Evolutionary conservation across 2,888 invertebrate species (phyloP), one percentile per base, ranked within the genome.

Genomic region (Coenonympha glycerion): DNA sequence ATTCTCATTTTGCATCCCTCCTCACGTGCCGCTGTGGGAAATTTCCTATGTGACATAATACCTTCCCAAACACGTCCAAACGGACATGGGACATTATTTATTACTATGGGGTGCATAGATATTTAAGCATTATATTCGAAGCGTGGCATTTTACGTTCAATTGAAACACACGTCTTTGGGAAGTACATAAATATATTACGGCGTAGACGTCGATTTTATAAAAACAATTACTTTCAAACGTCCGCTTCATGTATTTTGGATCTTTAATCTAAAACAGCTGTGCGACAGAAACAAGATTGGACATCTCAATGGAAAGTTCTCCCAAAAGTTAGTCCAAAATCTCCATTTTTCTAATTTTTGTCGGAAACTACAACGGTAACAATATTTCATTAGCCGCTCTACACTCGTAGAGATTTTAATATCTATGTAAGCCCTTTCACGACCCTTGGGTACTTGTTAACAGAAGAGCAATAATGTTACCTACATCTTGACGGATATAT

Each of bases 21-120:
- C 33, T 33, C n/a, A 30, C 46, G 33, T 16, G 31, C 26, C 21
- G 40, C 18, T 11, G 44, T 49, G 34, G 22, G 42, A 36, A 50
- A 45, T 50, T 45, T 26, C 24, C 46, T 24, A 24, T 21, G 11
- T 22, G 45, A 34, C 45, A 45, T 45, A 34, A 45, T 28, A 40
- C 46, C 26, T 19, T 21, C 8, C 26, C 11, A 34, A 24, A 34
- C 28, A 46, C 45, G 40, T 46, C 51, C 34, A 19, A 40, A 51
- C 40, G 51, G 46, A 51, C 46, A 15, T 21, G 46, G 34, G 26
- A 16, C 24, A 49, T 49, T 45, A 49, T 49, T 44, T 49, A n/a
- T n/a, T n/a, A n/a, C n/a, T n/a, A 49, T 49, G 28, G 11, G 31
- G 21, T 28, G n/a, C 22, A 24, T 8, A 3, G 39, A 39, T 39